Base-by-base conservation (phyloP, 2,888 invertebrate species). In the Prosapia bicincta region DNA sequence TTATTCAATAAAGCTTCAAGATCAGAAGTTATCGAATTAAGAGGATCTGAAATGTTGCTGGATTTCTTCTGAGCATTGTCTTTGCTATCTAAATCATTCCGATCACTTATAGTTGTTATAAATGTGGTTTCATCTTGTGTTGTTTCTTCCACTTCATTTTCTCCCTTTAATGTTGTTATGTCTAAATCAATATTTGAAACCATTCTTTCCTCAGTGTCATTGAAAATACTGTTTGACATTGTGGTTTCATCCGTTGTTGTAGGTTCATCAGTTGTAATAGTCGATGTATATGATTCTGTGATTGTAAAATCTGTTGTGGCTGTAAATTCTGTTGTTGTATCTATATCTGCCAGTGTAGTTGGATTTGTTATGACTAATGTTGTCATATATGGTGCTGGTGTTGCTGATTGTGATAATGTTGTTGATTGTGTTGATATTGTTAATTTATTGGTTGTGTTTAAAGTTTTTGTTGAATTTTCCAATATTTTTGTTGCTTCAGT, bases 141-240 rank as follows among this genome's bases (percentile, higher is more conserved):
- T 20, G 70, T 74, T 26, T 66, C 38, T 5, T 77, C 72, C 20
- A 15, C 26, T 1, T n/a, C 66, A 7, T 6, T 24, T 20, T 74
- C 69, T 26, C 10, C 15, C 65, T 32, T 71, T n/a, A 20, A n/a
- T 6, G 72, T 82, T 25, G 84, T 84, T 76, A 84, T 83, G 76
- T 85, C 85, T 65, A 83, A 84, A 80, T 83, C 83, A 80, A 89
- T 87, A 2, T 89, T 88, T 10, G 89, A 86, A 77, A 88, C 87
- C 26, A 86, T 86, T 80, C 89, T 88, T 78, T 87, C 86, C 30
- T 73, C 68, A 3, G 69, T 32, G 13, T 69, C 72, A 23, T 72
- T 68, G 10, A 73, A 30, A 2, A 25, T 20, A 20, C 23, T 6
- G 25, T 68, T 24, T 71, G 67, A 38, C 9, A 67, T 74, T 67